These are phyloP conservation scores for Coreoperca whiteheadi DNA, from an alignment of 2,113 vertebrate genomes.

Conservation along the genomic window DNA sequence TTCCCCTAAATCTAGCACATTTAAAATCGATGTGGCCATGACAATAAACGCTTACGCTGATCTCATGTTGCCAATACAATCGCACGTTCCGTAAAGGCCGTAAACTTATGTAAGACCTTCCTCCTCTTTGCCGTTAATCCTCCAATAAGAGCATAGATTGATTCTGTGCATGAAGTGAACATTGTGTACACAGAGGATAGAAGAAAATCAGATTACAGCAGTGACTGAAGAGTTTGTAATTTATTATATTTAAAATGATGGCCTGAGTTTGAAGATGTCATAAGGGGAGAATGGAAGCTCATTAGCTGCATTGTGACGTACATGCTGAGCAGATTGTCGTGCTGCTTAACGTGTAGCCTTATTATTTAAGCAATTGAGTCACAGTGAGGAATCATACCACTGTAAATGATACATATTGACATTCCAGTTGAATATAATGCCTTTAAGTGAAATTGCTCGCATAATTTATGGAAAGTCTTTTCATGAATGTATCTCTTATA, in stretches of 20 bases:
- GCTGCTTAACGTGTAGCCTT: neutral
- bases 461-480: slow-evolving; percentile 50
- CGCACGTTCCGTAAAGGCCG: neutral
- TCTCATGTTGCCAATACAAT: slow-evolving; percentile 4
- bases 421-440: slow-evolving; percentile 33
- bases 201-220: slow-evolving; percentile 61
- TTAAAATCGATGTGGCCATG: slow-evolving; percentile 7
- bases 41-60: slow-evolving; percentile 30
- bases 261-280: slow-evolving; percentile 21
- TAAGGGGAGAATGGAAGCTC: slow-evolving; percentile 17
- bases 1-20: slow-evolving; percentile 15
- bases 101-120: slow-evolving; percentile 25
- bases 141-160: slow-evolving; percentile 51
- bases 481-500: slow-evolving; percentile 39
- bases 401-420: slow-evolving; percentile 47
- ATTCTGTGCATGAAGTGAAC: slow-evolving; percentile 62
- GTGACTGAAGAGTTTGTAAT: slow-evolving; percentile 30
- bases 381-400: neutral
- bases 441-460: slow-evolving; percentile 39
- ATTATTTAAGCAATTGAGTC: slow-evolving; percentile 7
- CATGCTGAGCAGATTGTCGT: neutral
- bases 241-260: slow-evolving; percentile 38
- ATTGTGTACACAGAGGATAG: slow-evolving; percentile 31
- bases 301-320: slow-evolving; percentile 26
- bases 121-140: slow-evolving; percentile 45